A percentile compares a stretch with the other conserved stretches of the same genome.
Evolutionary conservation across 1,140 invertebrate species (phyloP).

Genomic region (Hesperophylax magnus): DNA sequence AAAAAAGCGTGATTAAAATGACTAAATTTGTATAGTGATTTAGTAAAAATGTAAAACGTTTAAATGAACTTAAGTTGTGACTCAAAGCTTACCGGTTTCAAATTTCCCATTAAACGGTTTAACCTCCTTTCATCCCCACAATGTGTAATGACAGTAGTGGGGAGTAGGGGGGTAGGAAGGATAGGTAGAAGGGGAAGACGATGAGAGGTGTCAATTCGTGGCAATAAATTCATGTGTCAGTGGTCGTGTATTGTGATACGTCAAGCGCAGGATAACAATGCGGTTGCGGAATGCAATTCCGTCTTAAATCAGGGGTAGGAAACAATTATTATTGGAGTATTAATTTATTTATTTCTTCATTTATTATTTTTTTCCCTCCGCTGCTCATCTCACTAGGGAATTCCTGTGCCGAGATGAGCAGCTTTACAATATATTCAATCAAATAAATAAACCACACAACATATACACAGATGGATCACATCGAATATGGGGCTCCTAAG

Average conservation of each 20-base stretch:
- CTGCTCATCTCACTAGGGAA: too few species aligned
- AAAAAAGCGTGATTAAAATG: too few species aligned
- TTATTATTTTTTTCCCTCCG: too few species aligned
- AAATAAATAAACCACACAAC: too few species aligned
- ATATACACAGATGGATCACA: too few species aligned
- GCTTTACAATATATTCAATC: too few species aligned
- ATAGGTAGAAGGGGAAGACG: too few species aligned
- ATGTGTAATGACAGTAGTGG: neutral
- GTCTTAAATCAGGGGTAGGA: neutral
- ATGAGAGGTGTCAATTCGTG: slow-evolving; percentile 48
- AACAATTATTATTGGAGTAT: neutral
- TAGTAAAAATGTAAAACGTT: neutral
- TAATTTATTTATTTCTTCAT: too few species aligned
- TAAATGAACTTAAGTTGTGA: neutral
- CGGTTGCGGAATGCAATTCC: neutral
- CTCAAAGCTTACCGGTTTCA: neutral
- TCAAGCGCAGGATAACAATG: neutral
- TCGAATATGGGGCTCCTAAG: too few species aligned
- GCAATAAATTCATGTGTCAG: slow-evolving; percentile 53
- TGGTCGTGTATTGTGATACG: slow-evolving; percentile 39
- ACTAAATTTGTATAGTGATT: neutral
- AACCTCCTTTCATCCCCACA: neutral
- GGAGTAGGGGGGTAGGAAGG: neutral
- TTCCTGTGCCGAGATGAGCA: too few species aligned
- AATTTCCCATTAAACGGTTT: neutral